phyloP scores from a whole-genome alignment of 2,797 vertebrate genomes.

The Microctenopoma steveboyesi region DNA sequence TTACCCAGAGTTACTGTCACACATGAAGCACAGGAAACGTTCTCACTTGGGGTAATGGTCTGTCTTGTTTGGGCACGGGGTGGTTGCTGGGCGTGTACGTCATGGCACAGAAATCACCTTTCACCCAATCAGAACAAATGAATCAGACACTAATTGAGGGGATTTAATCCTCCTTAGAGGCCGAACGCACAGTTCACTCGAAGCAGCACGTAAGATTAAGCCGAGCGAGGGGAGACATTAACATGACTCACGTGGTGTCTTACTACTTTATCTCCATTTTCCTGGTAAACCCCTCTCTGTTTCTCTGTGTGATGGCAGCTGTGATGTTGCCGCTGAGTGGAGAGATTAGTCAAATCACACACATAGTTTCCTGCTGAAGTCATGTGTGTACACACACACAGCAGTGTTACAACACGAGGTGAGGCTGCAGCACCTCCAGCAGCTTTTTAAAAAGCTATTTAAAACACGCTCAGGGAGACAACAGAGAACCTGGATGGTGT shows the following conservation, averaged over 20 bases:
- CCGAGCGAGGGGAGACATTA: slow-evolving; percentile 4
- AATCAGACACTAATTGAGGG: slow-evolving; percentile 15
- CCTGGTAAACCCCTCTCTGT: not conserved
- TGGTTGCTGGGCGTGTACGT: no score
- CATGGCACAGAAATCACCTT: not conserved
- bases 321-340: slow-evolving; percentile 29
- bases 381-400: slow-evolving; percentile 33
- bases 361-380: slow-evolving; percentile 62
- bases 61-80: no score
- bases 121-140: slow-evolving; percentile 39
- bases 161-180: slow-evolving; percentile 41
- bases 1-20: no score
- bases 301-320: slow-evolving; percentile 5
- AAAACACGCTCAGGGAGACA: not conserved
- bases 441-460: not conserved
- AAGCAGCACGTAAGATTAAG: slow-evolving; percentile 30
- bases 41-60: no score
- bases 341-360: slow-evolving; percentile 43
- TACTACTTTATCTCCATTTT: not conserved
- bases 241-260: slow-evolving; percentile 36
- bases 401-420: slow-evolving; percentile 15
- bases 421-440: slow-evolving; percentile 40
- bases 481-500: not conserved
- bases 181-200: slow-evolving; percentile 1
- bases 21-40: no score